Base-by-base conservation (phyloP, 2,797 vertebrate genomes). In the Falco novaeseelandiae region DNA sequence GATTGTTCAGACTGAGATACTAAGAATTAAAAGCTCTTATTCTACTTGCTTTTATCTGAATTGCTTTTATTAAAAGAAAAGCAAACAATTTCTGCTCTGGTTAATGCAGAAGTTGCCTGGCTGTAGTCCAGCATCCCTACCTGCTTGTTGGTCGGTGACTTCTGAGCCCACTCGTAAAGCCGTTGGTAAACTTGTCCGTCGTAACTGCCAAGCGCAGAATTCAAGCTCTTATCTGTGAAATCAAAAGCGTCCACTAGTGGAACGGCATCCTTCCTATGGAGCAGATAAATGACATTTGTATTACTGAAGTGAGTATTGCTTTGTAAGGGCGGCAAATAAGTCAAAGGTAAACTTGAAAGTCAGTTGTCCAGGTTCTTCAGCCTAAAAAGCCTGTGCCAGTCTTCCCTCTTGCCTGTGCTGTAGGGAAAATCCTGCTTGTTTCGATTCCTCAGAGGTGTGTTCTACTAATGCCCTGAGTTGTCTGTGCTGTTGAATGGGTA, bases 181-280 rank as follows among this genome's bases (percentile, higher is more conserved):
- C 98, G 97, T 38, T 98, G 97, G 44, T 98, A 98, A 79, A 92
- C 98, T 9, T 98, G 97, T 23, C 98, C 98, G 0, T 98, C 98
- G 0, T 98, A 98, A 59, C 96, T 97, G 92, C 98, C 98, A 0
- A 98, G 97, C 0, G 98, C 98, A 0, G 98, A 98, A 66, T 98
- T 98, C 92, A 98, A 82, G 90, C 48, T 78, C 55, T 96, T 78
- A 71, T 98, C 98, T 1, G 97, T 95, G 94, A 97, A 98, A 95
- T 98, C 98, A 72, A 98, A 98, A 25, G 98, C 98, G 1, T 98
- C 98, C 29, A 98, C 98, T 57, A 98, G 89, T 3, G 98, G 97
- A 89, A 98, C 95, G 26, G 98, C 98, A 9, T 98, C 98, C 91
- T 97, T 98, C 97, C 98, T 98, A 5, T 18, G 69, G 71, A 92